Conservation (phyloP, 2,797 vertebrate species). For the Paratrypauchen microcephalus region DNA sequence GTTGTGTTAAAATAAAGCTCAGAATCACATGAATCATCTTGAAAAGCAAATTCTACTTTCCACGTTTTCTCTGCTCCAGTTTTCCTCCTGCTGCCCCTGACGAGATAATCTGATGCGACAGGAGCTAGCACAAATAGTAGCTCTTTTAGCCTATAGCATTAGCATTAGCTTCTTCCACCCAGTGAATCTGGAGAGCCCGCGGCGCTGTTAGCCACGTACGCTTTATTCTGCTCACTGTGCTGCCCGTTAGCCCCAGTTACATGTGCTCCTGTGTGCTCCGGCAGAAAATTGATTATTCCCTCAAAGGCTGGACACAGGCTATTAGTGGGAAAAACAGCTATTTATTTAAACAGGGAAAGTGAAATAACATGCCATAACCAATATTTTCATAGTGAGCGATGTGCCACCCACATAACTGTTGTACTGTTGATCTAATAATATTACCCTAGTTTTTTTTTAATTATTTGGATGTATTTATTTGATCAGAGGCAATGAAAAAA, state of each 20-base stretch:
- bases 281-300: constrained; percentile 12
- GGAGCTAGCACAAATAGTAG: constrained; percentile 29
- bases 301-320: not conserved
- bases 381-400: too few species aligned
- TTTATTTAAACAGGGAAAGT: not conserved
- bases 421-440: too few species aligned
- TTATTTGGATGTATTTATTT: too few species aligned
- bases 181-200: constrained; percentile 53
- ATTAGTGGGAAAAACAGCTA: not conserved
- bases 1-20: too few species aligned
- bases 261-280: constrained; percentile 3
- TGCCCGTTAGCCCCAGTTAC: constrained; percentile 21
- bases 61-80: constrained; percentile 14
- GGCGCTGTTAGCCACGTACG: constrained; percentile 32
- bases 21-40: too few species aligned
- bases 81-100: constrained; percentile 17
- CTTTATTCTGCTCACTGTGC: constrained; percentile 38
- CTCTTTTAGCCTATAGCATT: constrained; percentile 44
- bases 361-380: not conserved
- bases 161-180: constrained; percentile 54
- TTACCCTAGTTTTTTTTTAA: too few species aligned
- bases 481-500: too few species aligned
- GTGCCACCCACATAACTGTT: not conserved
- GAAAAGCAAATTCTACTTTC: constrained; percentile 11
- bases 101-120: constrained; percentile 29